Evolutionary conservation across 2,113 vertebrate species (phyloP), one percentile per base, ranked within the genome.

Genomic region (Embiotoca jacksoni): DNA sequence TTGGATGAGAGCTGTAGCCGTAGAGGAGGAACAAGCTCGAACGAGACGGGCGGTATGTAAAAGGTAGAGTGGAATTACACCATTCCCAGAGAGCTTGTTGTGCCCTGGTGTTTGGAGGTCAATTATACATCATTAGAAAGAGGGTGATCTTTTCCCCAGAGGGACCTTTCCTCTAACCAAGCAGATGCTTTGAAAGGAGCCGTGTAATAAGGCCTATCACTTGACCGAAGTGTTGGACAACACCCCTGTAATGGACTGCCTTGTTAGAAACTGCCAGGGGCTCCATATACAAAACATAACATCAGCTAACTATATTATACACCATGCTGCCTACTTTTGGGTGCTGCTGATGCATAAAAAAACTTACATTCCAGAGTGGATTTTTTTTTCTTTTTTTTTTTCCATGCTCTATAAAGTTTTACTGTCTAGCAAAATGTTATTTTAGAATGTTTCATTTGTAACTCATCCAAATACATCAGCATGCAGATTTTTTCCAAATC

Each of bases 101-200:
- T 92, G 88, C 80, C 84, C 87, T 78, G 89, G 90, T 90, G 89
- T 89, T 91, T 75, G 73, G 88, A 89, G 91, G 89, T 92, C 88
- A 91, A 91, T 92, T 92, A 88, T 87, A 89, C 80, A 82, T 92
- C 88, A 92, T 93, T 93, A 92, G 92, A 86, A 90, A 72, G 72
- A 85, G 75, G 75, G 84, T 79, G 84, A 87, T 81, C 72, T 84
- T 84, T 88, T 80, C 82, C 88, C 88, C 68, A 63, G 84, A 90
- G 90, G 88, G 89, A 83, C 57, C 72, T 91, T 80, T 83, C 75
- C 81, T 79, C 72, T 84, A 85, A 91, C 76, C 76, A 50, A 81
- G 86, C 87, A 85, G 88, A 89, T 86, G 87, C 80, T 89, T 91
- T 89, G 85, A 89, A 91, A 76, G 81, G 61, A 78, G 78, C 76